phyloP scores from a whole-genome alignment of 2,888 invertebrate species.

The Pseudoips prasinana region DNA sequence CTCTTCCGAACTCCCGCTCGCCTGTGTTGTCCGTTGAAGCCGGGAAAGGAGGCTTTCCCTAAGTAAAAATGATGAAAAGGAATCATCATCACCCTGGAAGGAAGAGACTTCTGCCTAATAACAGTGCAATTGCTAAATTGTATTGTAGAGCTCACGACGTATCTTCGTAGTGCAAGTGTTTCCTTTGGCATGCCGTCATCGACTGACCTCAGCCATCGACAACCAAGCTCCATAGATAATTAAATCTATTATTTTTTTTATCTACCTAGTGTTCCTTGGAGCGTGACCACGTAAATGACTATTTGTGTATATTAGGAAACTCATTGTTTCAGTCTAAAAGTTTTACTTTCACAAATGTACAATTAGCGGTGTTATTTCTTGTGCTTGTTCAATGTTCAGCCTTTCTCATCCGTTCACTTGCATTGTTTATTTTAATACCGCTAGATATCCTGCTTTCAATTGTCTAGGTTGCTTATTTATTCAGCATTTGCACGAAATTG shows the following conservation, averaged over 20 bases:
- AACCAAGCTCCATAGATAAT: no score
- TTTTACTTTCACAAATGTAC: slow-evolving; percentile 33
- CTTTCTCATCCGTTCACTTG: slow-evolving; percentile 30
- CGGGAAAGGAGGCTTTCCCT: no score
- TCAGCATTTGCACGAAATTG: neutral
- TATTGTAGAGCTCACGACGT: no score
- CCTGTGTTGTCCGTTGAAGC: no score
- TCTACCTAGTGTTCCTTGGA: slow-evolving; percentile 17
- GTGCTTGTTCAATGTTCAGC: slow-evolving; percentile 6
- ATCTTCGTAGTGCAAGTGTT: no score
- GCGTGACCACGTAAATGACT: slow-evolving; percentile 22
- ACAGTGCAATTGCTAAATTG: no score
- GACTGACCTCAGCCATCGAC: no score
- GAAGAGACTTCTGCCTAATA: no score
- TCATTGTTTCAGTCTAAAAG: slow-evolving; percentile 34
- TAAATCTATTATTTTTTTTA: slow-evolving; percentile 1
- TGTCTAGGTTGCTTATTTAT: neutral
- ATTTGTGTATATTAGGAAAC: slow-evolving; percentile 22
- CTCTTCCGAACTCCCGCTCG: no score
- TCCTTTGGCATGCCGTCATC: no score
- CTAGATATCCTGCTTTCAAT: slow-evolving; percentile 28
- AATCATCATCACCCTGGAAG: no score
- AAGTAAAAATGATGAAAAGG: no score
- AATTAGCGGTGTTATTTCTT: slow-evolving; percentile 21
- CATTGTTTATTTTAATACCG: slow-evolving; percentile 15